Percentiles rank a stretch among this genome's conserved stretches.
Conservation (phyloP, 2,113 vertebrate genomes). For the Promerops cafer region DNA sequence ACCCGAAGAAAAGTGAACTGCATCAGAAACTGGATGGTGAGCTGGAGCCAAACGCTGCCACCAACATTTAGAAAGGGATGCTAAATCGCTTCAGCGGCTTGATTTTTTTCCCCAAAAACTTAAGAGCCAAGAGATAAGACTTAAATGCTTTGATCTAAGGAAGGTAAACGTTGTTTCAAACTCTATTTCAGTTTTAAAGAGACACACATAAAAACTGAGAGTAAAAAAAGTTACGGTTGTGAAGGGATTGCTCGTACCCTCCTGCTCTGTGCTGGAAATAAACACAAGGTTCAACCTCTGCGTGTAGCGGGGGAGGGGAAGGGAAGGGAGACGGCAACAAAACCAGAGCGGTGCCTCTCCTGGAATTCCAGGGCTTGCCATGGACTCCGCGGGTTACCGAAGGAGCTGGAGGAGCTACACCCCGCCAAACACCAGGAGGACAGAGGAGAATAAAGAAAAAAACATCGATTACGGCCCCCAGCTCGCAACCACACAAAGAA, state of each 20-base stretch:
- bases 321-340: background rate
- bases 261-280: background rate
- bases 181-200: background rate
- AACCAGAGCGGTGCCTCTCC: background rate
- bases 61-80: background rate
- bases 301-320: background rate
- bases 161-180: background rate
- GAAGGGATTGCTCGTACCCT: background rate
- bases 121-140: background rate
- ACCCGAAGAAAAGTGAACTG: background rate
- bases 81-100: background rate
- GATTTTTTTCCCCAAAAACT: background rate
- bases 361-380: background rate
- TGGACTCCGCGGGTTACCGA: background rate
- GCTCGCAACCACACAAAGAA: background rate
- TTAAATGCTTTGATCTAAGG: background rate
- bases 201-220: accelerated
- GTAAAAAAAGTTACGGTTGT: background rate
- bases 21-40: background rate
- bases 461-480: background rate
- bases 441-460: background rate
- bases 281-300: background rate
- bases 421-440: background rate
- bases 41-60: background rate
- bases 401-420: background rate